A percentile compares a stretch with the other conserved stretches of the same genome.
Conservation (phyloP, 2,113 vertebrate genomes). For the Erythrolamprus reginae region DNA sequence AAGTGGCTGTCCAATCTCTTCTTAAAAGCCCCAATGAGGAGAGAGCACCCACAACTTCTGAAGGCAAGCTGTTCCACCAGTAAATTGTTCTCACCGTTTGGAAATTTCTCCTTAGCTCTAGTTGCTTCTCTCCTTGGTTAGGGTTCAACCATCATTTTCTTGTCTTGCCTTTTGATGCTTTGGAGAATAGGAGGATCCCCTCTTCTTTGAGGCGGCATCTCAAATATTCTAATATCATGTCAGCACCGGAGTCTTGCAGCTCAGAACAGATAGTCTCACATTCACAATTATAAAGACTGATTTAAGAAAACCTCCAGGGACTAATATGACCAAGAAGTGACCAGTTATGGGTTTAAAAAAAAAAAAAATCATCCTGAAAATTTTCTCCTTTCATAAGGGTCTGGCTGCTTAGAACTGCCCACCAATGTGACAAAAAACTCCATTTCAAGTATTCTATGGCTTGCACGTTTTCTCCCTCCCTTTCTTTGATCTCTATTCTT, state of each 20-base stretch:
- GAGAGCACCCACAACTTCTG: no score
- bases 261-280: neutral
- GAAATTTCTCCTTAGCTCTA: no score
- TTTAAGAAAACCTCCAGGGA: neutral
- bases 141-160: no score
- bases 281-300: neutral
- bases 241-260: neutral
- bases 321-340: neutral
- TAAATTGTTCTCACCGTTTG: no score
- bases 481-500: neutral
- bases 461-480: neutral
- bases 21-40: no score
- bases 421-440: neutral
- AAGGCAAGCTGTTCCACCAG: no score
- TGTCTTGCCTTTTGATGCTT: no score
- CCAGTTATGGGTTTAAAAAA: neutral
- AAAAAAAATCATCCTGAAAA: neutral
- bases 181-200: no score
- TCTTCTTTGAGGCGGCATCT: no score
- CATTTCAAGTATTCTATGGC: neutral
- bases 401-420: slow-evolving; percentile 1
- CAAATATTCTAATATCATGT: no score
- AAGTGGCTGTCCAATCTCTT: no score
- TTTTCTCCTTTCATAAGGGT: neutral
- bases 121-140: no score